Conservation (phyloP, 2,797 vertebrate species). For the Miichthys miiuy region DNA sequence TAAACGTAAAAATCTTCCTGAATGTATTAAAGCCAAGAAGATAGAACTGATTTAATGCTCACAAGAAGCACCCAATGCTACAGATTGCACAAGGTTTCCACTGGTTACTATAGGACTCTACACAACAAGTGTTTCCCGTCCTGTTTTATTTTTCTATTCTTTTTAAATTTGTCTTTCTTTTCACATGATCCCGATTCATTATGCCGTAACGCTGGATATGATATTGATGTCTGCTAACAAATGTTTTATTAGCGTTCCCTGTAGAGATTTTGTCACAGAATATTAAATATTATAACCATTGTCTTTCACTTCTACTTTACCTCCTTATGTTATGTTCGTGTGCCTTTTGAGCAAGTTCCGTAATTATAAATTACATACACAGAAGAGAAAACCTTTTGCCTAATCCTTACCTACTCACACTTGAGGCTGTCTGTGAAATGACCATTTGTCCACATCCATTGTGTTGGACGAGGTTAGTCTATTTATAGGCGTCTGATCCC, state of each 20-base stretch:
- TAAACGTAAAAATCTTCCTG: conserved; percentile 58
- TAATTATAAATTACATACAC: background rate
- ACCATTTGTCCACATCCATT: conserved; percentile 67
- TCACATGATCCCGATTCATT: conserved; percentile 71
- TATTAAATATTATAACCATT: conserved; percentile 87
- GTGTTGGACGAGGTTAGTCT: conserved; percentile 60
- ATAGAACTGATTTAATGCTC: conserved; percentile 44
- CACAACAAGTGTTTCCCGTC: conserved; percentile 51
- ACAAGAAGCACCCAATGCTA: conserved; percentile 53
- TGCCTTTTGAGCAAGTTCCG: background rate
- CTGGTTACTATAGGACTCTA: conserved; percentile 46
- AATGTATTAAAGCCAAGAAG: conserved; percentile 74
- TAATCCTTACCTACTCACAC: conserved; percentile 2
- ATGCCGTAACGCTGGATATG: conserved; percentile 82
- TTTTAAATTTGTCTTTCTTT: conserved; percentile 64
- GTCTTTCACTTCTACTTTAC: conserved; percentile 59
- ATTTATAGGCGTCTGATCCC: conserved; percentile 78
- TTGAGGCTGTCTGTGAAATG: conserved; percentile 40
- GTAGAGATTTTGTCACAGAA: conserved; percentile 86
- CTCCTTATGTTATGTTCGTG: conserved; percentile 31
- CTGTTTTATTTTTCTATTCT: conserved; percentile 58
- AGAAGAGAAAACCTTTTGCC: background rate
- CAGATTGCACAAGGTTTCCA: conserved; percentile 70
- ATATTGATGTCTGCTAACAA: conserved; percentile 85
- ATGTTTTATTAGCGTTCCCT: conserved; percentile 83